Conservation (phyloP, 2,797 vertebrate species). For the Australoheros facetus region DNA sequence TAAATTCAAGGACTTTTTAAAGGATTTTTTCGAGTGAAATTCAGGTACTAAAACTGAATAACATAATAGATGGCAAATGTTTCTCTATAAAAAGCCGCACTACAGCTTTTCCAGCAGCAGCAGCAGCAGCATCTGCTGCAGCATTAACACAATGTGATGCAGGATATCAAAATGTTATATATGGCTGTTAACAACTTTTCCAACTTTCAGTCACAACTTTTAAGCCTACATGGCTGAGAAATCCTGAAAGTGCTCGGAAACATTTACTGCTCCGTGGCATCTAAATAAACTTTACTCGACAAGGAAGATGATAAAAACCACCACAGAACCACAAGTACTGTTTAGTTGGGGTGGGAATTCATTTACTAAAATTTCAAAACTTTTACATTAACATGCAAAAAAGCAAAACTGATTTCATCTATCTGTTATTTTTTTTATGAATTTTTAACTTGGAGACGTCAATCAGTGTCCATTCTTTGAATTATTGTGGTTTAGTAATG, state of each 20-base stretch:
- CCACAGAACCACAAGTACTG: too few relatives aligned
- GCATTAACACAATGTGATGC: background rate
- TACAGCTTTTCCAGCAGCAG: background rate
- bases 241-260: background rate
- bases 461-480: background rate
- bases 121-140: background rate
- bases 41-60: slow-evolving; percentile 8
- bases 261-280: too few relatives aligned
- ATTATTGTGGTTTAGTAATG: background rate
- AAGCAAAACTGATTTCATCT: too few relatives aligned
- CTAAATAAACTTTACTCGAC: too few relatives aligned
- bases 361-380: too few relatives aligned
- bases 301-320: too few relatives aligned
- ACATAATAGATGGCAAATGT: background rate
- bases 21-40: background rate
- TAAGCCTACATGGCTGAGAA: background rate
- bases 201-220: background rate
- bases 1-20: slow-evolving; percentile 25
- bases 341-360: too few relatives aligned
- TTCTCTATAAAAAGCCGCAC: background rate
- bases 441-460: background rate
- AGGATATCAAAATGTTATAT: background rate
- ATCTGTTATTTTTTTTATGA: background rate
- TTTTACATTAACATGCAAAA: too few relatives aligned
- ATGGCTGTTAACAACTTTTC: background rate